A percentile compares a stretch with the other conserved stretches of the same genome.
Evolutionary conservation across 2,888 invertebrate genomes (phyloP).

Genomic region (Mycalesis mineus): DNA sequence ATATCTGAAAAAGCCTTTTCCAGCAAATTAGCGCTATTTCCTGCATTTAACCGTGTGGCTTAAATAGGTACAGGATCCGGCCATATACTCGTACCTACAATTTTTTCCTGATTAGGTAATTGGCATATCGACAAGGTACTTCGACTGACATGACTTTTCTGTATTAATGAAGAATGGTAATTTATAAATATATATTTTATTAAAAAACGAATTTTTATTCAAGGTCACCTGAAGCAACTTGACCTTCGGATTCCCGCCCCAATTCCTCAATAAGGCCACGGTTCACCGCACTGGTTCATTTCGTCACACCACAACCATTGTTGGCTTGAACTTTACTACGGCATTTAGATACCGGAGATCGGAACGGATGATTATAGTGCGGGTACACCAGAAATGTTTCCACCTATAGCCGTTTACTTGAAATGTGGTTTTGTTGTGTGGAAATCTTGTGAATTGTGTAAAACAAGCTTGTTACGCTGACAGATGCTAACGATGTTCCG

Average conservation of each 20-base stretch:
- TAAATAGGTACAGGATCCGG: no score
- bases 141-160: no score
- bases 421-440: conserved; percentile 16
- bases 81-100: no score
- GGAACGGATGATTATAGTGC: conserved; percentile 49
- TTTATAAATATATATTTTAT: no score
- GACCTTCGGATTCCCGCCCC: conserved; percentile 19
- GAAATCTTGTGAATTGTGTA: conserved; percentile 11
- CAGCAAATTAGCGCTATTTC: no score
- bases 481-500: not conserved
- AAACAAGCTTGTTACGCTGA: conserved; percentile 1
- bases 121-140: no score
- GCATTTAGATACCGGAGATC: conserved; percentile 65
- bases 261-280: conserved; percentile 16
- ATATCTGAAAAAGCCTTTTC: no score
- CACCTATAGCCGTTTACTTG: conserved; percentile 30
- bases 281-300: conserved; percentile 22
- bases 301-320: conserved; percentile 27
- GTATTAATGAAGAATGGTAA: no score
- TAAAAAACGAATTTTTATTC: not conserved
- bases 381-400: conserved; percentile 39
- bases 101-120: no score
- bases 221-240: conserved; percentile 11
- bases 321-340: conserved; percentile 64
- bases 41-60: no score